These are phyloP conservation scores for Chaetops frenatus DNA, from an alignment of 2,113 vertebrate species.

Conservation along the genomic window DNA sequence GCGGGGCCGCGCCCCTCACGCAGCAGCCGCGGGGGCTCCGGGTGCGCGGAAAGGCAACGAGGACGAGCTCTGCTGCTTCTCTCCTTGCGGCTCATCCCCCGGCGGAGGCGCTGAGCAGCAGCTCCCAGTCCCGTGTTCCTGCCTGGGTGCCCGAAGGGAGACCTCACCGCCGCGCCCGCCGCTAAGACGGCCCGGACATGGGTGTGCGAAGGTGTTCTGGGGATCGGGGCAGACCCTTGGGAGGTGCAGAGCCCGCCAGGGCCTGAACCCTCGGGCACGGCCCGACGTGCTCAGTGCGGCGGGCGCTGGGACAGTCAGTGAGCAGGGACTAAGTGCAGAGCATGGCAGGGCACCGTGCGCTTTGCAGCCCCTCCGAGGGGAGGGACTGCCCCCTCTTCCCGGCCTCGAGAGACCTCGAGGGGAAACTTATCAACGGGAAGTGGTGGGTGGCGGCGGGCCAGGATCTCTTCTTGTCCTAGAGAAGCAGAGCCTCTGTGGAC, in stretches of 20 bases:
- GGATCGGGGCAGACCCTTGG: neutral
- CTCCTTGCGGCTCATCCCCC: accelerated
- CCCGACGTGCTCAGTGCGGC: accelerated
- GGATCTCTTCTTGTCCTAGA: neutral
- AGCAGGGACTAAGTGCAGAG: accelerated
- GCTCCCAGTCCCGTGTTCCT: accelerated
- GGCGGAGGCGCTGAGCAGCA: neutral
- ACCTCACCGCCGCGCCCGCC: accelerated
- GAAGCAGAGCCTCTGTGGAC: neutral
- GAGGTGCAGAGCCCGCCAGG: neutral
- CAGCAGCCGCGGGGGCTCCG: neutral
- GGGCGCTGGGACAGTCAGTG: accelerated
- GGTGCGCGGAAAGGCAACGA: neutral
- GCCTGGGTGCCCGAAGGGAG: accelerated
- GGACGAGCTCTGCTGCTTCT: neutral
- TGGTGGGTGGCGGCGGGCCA: neutral
- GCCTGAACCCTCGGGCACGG: too few species aligned
- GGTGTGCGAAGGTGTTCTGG: neutral
- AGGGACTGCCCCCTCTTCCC: neutral
- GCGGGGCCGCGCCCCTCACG: neutral
- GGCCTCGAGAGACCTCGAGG: neutral
- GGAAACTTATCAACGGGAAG: neutral
- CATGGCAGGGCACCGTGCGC: neutral
- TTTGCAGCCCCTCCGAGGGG: neutral
- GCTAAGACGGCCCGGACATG: accelerated